Evolutionary conservation across 1,140 invertebrate genomes (phyloP), one percentile per base, ranked within the genome.

Genomic region (Notospermus geniculatus): DNA sequence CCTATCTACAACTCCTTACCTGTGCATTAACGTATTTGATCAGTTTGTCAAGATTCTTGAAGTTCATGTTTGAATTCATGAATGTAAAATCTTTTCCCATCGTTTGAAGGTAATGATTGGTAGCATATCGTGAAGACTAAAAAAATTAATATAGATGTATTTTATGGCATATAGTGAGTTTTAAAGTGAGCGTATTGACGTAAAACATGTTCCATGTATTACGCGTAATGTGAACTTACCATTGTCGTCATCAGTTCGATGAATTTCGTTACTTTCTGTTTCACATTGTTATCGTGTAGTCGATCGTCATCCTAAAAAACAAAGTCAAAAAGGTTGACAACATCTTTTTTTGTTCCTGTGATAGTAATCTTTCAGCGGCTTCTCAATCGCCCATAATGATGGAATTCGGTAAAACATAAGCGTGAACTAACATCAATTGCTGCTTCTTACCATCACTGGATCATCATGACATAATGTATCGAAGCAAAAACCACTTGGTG

Each of bases 11-110:
- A 19, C 28, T 19, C 64, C 61, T 56, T 83, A 91, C 90, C 59
- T 64, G 67, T 60, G 71, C 70, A 62, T 83, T 84, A 5, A 85
- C 77, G 62, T 83, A 87, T 19, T 86, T 84, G 64, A 94, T 93
- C 1, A 95, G 82, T 74, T 90, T 90, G 74, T 96, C 92, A 72
- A 95, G 72, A 77, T 95, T 95, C 62, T 84, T 86, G 73, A 85
- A 95, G 86, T 90, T 92, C 69, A 86, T 84, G 64, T 87, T 81
- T 0, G 93, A 91, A 72, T 89, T 84, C 76, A 91, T 88, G 78
- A 92, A 96, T 52, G 88, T 86, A 74, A 96, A 96, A 82, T 96
- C 93, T 67, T 88, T 88, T 0, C 93, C 93, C 92, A 95, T 95
- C 2, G 91, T 91, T 29, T 95, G 81, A 62, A 93, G 82, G 2